These are phyloP conservation scores for Thryonomys swinderianus DNA, from an alignment of 2,113 vertebrate genomes.

Conservation along the genomic window DNA sequence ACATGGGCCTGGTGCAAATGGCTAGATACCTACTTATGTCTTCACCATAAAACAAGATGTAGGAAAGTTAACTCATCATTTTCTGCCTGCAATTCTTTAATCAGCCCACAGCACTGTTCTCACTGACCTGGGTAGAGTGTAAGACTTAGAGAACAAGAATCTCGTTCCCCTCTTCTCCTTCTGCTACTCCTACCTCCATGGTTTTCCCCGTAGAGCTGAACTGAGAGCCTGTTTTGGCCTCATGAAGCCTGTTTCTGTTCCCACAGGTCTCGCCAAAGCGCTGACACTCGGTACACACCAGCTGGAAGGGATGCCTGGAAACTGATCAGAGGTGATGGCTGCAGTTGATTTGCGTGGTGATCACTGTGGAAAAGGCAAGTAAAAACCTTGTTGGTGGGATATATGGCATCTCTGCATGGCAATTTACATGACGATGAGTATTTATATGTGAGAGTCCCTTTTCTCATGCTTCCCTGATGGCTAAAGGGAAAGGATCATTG, in stretches of 20 bases:
- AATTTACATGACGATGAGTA: accelerated
- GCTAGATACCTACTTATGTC: neutral
- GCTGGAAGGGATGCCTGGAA: neutral
- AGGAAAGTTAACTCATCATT: neutral
- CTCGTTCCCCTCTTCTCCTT: neutral
- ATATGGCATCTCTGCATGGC: neutral
- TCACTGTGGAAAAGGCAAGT: neutral
- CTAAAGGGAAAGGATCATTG: neutral
- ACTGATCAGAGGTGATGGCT: neutral
- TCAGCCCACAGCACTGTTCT: neutral
- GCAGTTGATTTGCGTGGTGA: neutral
- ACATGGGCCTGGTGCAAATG: neutral
- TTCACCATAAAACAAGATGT: neutral
- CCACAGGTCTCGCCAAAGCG: neutral
- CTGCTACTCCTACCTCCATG: too few relatives aligned
- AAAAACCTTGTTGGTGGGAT: neutral
- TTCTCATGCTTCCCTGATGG: neutral
- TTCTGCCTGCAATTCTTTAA: too few relatives aligned
- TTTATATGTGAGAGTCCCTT: neutral
- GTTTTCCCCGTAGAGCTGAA: neutral
- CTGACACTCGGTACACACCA: neutral
- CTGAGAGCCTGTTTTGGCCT: neutral
- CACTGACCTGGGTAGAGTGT: neutral
- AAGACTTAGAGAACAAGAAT: neutral
- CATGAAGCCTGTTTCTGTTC: neutral